Evolutionary conservation across 1,140 invertebrate genomes (phyloP).

Genomic region (Lasioglossum baleicum): DNA sequence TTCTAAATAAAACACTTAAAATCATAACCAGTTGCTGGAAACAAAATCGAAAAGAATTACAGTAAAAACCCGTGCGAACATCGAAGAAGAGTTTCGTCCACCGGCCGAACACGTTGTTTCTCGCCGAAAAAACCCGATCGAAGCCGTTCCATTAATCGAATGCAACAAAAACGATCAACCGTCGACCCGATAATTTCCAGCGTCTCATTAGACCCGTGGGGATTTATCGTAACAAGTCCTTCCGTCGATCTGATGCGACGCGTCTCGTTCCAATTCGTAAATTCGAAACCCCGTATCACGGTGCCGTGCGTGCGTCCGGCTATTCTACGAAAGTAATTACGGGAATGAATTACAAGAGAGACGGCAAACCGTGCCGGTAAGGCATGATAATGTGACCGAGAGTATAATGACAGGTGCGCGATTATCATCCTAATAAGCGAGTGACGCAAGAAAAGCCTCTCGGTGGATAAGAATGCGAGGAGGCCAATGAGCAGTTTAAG

Average conservation of each 20-base stretch:
- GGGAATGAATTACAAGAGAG: conserved; percentile 69
- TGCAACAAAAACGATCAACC: conserved; percentile 11
- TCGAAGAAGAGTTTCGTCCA: not conserved
- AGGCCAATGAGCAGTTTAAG: conserved; percentile 41
- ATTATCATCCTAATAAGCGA: conserved; percentile 78
- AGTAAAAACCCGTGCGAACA: not conserved
- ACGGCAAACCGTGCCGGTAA: conserved; percentile 63
- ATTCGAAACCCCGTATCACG: conserved; percentile 22
- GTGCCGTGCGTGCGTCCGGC: conserved; percentile 64
- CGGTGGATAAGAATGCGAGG: conserved; percentile 43
- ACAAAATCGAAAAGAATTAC: too few relatives aligned
- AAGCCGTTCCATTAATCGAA: conserved; percentile 10
- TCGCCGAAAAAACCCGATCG: conserved; percentile 7
- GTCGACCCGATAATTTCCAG: conserved; percentile 20
- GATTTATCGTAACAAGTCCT: conserved; percentile 28
- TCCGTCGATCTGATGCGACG: not conserved
- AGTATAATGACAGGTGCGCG: conserved; percentile 72
- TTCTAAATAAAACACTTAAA: too few relatives aligned
- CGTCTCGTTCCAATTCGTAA: conserved; percentile 28
- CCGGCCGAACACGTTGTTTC: not conserved
- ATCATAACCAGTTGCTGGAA: too few relatives aligned
- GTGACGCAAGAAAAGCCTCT: conserved; percentile 64
- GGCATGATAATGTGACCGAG: conserved; percentile 74
- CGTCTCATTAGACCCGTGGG: conserved; percentile 19
- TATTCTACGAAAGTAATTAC: conserved; percentile 75